Base-by-base conservation (phyloP, 2,113 vertebrate species). In the Tor tambroides region DNA sequence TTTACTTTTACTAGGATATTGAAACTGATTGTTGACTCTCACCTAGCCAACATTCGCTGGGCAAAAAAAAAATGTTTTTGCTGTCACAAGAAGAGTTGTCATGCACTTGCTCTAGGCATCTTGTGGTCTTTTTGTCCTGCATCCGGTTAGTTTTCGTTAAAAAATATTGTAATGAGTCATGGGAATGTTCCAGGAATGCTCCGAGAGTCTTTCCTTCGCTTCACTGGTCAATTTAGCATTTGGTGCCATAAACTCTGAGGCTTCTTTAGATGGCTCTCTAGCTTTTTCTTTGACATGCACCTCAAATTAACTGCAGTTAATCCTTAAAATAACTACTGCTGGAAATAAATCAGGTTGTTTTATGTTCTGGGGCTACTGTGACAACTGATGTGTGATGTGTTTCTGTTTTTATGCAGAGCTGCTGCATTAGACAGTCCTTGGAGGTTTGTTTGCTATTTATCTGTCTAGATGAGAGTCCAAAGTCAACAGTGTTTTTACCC, bases 91-190 rank as follows among this genome's bases (percentile, higher is more conserved):
- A 35, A 81, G n/a, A 84, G 59, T 1, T 49, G 80, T 84, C 74
- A 84, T 65, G 23, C 19, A 59, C 15, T 56, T 15, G 54, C 75
- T 69, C 46, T 65, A 5, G 85, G 85, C 51, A 56, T 80, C n/a
- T 46, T 75, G 72, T 85, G 76, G 30, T 84, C 76, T 59, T 89
- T 63, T 82, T 26, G 28, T 67, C 67, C 67, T 71, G 26, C 46
- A 61, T 85, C 65, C 9, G 54, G 59, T 30, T 69, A 26, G 2
- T 76, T 69, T 75, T 46, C 35, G 65, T 82, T 84, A 71, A 51
- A 51, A 21, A 43, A 80, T 65, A 86, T 84, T 84, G 71, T 61
- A 80, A 74, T 81, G 77, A 72, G 74, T 89, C 32, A 81, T 76
- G n/a, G 67, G 15, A 59, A 56, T 76, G 67, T 49, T 5, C 46